Conservation (phyloP, 2,113 vertebrate genomes). For the Illadopsis cleaveri region DNA sequence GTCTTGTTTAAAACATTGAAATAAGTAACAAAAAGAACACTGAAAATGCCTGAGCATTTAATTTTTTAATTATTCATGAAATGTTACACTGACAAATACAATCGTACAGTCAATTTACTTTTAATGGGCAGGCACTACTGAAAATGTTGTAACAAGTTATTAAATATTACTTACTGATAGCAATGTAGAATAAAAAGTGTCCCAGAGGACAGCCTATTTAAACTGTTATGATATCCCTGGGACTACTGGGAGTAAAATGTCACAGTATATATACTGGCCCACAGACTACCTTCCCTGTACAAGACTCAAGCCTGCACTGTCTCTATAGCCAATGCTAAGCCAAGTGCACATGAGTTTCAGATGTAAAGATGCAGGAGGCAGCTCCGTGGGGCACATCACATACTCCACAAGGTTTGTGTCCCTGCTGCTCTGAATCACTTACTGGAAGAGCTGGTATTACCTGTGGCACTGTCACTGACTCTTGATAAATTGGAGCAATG, state of each 20-base stretch:
- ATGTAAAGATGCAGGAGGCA: neutral
- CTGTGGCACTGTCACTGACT: neutral
- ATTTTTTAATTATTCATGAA: neutral
- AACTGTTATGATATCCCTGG: neutral
- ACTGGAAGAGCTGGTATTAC: neutral
- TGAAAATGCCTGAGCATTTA: neutral
- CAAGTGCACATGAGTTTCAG: rapidly evolving
- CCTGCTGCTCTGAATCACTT: neutral
- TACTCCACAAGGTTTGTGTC: neutral
- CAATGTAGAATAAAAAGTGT: neutral
- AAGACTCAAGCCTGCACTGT: neutral
- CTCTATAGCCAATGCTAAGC: neutral
- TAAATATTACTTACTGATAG: neutral
- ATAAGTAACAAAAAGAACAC: neutral
- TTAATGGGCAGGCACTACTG: neutral
- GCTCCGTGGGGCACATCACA: rapidly evolving
- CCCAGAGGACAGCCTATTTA: neutral
- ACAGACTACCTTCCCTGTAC: neutral
- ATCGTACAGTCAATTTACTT: neutral
- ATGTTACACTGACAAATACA: neutral
- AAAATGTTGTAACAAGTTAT: neutral
- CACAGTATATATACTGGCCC: neutral
- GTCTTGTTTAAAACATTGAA: neutral
- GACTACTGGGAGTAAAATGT: neutral
- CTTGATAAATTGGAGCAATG: neutral